These are phyloP conservation scores for Ischnura elegans DNA, from an alignment of 2,888 invertebrate species.

Conservation along the genomic window DNA sequence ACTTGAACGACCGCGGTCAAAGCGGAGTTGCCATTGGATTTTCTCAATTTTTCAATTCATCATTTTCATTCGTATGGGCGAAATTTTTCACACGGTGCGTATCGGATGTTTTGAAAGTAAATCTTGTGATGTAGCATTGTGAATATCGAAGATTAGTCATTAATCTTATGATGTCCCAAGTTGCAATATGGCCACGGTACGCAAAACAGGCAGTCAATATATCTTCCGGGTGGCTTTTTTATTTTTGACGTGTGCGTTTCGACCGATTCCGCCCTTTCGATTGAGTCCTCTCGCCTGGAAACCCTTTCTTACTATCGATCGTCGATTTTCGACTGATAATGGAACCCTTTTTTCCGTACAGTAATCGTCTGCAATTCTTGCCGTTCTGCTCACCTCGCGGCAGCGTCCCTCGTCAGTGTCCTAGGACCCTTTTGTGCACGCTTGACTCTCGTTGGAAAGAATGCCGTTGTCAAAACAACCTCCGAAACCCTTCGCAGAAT, in stretches of 20 bases:
- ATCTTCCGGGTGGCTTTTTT: neutral
- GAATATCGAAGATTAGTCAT: neutral
- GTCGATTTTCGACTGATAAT: conserved; percentile 28
- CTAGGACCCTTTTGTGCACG: neutral
- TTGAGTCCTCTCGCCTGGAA: conserved; percentile 37
- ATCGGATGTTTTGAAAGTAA: no score
- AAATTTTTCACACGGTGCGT: no score
- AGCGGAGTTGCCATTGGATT: no score
- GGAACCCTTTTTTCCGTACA: neutral
- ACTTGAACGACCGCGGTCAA: no score
- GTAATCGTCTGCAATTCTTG: conserved; percentile 13
- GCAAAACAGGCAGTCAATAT: neutral
- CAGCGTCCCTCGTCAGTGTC: neutral
- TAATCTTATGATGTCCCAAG: neutral
- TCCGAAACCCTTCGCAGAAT: neutral
- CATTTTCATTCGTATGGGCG: no score
- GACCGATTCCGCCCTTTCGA: neutral
- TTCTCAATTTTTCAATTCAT: no score
- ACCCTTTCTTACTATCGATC: conserved; percentile 22
- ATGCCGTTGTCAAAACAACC: conserved; percentile 33
- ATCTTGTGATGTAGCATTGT: neutral
- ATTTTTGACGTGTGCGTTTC: neutral
- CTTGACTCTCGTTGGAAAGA: neutral
- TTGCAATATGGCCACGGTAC: neutral
- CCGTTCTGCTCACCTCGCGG: neutral